These are phyloP conservation scores for Dichetophora obliterata DNA, from an alignment of 2,888 invertebrate genomes.

Conservation along the genomic window DNA sequence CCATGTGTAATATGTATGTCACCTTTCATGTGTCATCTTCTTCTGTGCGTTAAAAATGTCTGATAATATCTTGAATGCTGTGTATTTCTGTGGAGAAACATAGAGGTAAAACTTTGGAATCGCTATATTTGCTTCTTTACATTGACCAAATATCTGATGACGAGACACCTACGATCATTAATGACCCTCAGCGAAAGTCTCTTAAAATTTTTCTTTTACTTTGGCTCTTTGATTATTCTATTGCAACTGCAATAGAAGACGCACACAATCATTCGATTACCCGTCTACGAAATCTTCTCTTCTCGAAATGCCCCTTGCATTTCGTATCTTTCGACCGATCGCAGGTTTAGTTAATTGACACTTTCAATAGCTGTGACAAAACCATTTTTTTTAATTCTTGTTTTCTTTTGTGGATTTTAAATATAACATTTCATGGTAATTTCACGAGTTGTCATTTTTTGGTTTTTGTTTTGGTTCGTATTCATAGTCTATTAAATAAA, in stretches of 20 bases:
- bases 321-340: constrained; percentile 30
- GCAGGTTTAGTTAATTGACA: constrained; percentile 34
- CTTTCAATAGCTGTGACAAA: constrained; percentile 31
- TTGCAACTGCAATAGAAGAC: no score
- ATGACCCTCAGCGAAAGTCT: neutral
- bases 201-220: neutral
- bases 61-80: no score
- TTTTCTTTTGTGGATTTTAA: neutral
- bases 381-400: constrained; percentile 5
- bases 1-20: neutral
- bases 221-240: no score
- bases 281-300: neutral
- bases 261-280: no score
- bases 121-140: neutral
- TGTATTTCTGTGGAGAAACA: no score
- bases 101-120: no score
- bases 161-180: constrained; percentile 3
- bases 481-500: constrained; percentile 23
- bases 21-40: neutral
- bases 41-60: neutral
- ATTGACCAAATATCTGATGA: neutral
- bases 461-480: neutral
- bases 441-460: constrained; percentile 11
- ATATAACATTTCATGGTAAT: constrained; percentile 31
- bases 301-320: neutral